Conservation (phyloP, 1,140 invertebrate species). For the Drosophila chauvacae region DNA sequence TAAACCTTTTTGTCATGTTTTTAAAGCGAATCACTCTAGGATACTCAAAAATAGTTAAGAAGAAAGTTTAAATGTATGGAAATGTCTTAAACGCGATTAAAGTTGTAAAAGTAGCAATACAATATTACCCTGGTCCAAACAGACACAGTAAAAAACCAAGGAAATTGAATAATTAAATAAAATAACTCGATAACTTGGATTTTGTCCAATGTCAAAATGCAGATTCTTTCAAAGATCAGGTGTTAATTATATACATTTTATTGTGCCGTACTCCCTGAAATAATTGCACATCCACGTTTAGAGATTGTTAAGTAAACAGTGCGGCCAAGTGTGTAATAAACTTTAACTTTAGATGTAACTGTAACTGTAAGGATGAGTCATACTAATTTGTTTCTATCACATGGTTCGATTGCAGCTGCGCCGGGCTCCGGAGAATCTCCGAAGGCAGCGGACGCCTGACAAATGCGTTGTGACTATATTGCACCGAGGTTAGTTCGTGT, state of each 20-base stretch:
- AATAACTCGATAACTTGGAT: background rate
- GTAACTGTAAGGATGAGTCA: conserved; percentile 30
- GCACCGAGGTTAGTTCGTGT: conserved; percentile 67
- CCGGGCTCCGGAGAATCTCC: conserved; percentile 6
- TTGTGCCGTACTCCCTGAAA: conserved; percentile 21
- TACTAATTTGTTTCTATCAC: conserved; percentile 57
- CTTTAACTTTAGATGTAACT: conserved; percentile 44
- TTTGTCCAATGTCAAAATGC: background rate
- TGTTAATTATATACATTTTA: conserved; percentile 11
- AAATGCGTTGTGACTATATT: conserved; percentile 51
- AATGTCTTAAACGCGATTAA: background rate
- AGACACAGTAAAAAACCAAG: no score
- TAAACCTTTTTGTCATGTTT: background rate
- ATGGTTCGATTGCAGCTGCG: conserved; percentile 45
- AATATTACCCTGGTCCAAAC: background rate
- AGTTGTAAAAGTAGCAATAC: background rate
- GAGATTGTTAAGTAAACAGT: conserved; percentile 29
- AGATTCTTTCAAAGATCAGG: background rate
- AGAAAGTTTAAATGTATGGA: background rate
- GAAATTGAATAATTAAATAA: background rate
- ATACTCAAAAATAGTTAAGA: conserved; percentile 4
- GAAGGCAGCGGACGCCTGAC: conserved; percentile 23
- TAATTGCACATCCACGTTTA: conserved; percentile 19
- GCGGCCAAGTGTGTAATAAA: conserved; percentile 52
- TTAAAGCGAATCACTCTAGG: conserved; percentile 9